Evolutionary conservation across 2,797 vertebrate genomes (phyloP), one percentile per base, ranked within the genome.

Genomic region (Gadopsis bispinosus): DNA sequence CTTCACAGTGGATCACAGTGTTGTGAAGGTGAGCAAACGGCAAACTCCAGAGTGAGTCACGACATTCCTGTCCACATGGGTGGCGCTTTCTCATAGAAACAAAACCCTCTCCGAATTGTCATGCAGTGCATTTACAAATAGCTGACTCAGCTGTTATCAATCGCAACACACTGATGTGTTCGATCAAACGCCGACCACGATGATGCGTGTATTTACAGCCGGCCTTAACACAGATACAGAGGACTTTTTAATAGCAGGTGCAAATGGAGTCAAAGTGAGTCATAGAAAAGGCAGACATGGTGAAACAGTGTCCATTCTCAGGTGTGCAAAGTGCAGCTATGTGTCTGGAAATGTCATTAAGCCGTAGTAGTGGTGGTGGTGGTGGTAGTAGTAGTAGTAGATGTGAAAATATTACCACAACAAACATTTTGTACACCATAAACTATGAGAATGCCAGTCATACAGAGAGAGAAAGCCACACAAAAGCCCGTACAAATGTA

Each of bases 221-320:
- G 2, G 13, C 35, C 53, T 62, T 37, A 5, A 66, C 69, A 69
- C 0, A 60, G 60, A 79, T 45, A 77, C 20, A 58, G 65, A 81
- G 83, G 51, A 14, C 53, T 59, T 79, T 89, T 90, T 91, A 88
- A 87, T 80, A 84, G 85, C 79, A 80, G 85, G 85, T 87, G 81
- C 87, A 89, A 88, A 91, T 26, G 35, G 55, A 75, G 80, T 77
- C 62, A 55, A 56, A 79, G 69, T 76, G 82, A 88, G 70, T 88
- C 88, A 87, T 89, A 88, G 85, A 91, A 93, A 90, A 51, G 71
- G 41, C 7, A 35, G 63, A 79, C 37, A 22, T 4, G 1, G 56
- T 29, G 73, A 78, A 80, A 80, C 62, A 80, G 86, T 84, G 81
- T 89, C 73, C 72, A 80, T 17, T 16, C 51, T 84, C 58, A 77